Evolutionary conservation across 2,113 vertebrate species (phyloP).

Genomic region (Pachyramphus minor): DNA sequence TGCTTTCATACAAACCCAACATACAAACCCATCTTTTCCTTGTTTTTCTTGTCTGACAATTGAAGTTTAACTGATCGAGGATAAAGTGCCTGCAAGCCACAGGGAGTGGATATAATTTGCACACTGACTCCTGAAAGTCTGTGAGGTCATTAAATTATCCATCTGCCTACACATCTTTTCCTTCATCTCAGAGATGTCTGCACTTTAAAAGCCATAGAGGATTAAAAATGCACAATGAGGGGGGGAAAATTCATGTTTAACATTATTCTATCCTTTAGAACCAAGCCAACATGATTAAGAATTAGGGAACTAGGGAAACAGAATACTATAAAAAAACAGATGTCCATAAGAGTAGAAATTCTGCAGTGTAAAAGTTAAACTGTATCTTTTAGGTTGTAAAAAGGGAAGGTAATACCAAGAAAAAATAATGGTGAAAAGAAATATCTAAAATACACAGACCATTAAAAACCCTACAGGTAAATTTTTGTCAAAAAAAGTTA

Average conservation of each 20-base stretch:
- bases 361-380: not conserved
- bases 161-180: not conserved
- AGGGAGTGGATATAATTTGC: not conserved
- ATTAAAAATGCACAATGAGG: not conserved
- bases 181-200: rapidly evolving
- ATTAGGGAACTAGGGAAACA: not conserved
- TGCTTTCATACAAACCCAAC: not conserved
- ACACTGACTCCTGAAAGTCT: not conserved
- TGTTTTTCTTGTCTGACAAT: not conserved
- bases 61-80: not conserved
- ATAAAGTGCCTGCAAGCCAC: not conserved
- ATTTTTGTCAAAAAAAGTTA: not conserved
- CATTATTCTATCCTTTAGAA: not conserved
- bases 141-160: not conserved
- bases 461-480: not conserved
- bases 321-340: not conserved
- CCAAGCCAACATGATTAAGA: not conserved
- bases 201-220: not conserved
- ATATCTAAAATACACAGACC: not conserved
- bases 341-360: not conserved
- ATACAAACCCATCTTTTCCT: not conserved
- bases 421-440: not conserved
- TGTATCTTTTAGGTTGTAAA: not conserved
- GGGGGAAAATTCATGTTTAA: rapidly evolving
- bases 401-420: not conserved